Percentiles rank a stretch among this genome's conserved stretches.
Evolutionary conservation across 2,888 invertebrate species (phyloP).

Genomic region (Steinernema hermaphroditum): DNA sequence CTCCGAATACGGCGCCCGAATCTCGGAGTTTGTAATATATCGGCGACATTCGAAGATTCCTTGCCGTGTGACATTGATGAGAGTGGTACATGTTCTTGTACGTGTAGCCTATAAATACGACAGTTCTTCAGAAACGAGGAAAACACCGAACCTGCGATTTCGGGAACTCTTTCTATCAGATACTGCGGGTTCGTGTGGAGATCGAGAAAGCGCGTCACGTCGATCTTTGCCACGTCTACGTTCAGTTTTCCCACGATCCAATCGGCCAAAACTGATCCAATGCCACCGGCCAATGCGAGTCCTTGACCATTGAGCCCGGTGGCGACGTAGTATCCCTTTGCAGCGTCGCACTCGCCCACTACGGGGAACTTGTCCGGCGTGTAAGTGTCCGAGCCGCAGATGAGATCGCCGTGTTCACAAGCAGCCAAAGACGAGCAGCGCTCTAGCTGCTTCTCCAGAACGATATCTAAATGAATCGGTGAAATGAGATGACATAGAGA

Average conservation of each 20-base stretch:
- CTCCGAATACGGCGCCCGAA: constrained; percentile 90
- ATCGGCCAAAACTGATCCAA: constrained; percentile 83
- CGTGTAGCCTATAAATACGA: constrained; percentile 48
- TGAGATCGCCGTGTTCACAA: constrained; percentile 79
- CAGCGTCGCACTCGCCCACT: constrained; percentile 86
- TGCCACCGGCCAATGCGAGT: constrained; percentile 90
- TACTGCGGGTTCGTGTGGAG: constrained; percentile 93
- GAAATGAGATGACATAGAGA: not conserved
- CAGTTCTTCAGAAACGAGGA: not conserved
- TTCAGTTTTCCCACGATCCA: constrained; percentile 77
- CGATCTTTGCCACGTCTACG: constrained; percentile 81
- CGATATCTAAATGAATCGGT: constrained; percentile 71
- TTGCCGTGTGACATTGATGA: constrained; percentile 75
- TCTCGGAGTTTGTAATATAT: constrained; percentile 86
- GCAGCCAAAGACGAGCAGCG: constrained; percentile 80
- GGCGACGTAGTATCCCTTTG: constrained; percentile 85
- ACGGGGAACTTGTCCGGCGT: constrained; percentile 96
- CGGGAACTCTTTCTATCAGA: constrained; percentile 84
- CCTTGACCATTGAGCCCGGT: constrained; percentile 95
- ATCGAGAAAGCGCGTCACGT: constrained; percentile 85
- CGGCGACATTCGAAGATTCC: constrained; percentile 89
- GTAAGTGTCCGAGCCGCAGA: constrained; percentile 89
- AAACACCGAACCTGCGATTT: constrained; percentile 78
- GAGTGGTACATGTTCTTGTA: constrained; percentile 74
- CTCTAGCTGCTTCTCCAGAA: constrained; percentile 82